Conservation (phyloP, 2,113 vertebrate species). For the Falcunculus frontatus region DNA sequence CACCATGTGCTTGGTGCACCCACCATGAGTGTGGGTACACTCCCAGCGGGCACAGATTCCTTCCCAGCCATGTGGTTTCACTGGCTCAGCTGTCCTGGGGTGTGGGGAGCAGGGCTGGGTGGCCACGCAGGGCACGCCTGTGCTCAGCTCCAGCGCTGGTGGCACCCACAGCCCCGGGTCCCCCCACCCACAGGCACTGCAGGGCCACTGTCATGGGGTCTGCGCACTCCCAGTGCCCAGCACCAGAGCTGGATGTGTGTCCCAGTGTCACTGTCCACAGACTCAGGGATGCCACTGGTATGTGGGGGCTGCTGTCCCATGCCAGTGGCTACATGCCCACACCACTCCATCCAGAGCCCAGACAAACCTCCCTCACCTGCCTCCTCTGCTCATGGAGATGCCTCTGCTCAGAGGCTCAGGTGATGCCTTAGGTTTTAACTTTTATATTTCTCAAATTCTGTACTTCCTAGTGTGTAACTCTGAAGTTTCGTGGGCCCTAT, state of each 20-base stretch:
- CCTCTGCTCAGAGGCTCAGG: not conserved
- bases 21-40: too few species aligned
- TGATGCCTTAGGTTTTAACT: not conserved
- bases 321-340: rapidly evolving
- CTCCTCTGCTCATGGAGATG: not conserved
- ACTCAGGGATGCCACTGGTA: not conserved
- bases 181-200: rapidly evolving
- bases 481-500: not conserved
- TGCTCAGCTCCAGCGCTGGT: rapidly evolving
- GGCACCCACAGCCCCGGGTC: not conserved
- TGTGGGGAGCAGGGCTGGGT: not conserved
- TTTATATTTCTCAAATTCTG: not conserved
- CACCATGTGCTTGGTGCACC: rapidly evolving
- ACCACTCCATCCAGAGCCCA: not conserved
- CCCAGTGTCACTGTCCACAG: rapidly evolving
- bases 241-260: rapidly evolving
- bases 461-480: not conserved
- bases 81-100: not conserved
- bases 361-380: not conserved
- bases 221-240: not conserved
- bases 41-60: not conserved
- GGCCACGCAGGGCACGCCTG: rapidly evolving
- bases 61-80: not conserved
- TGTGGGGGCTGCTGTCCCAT: not conserved
- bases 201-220: rapidly evolving